Conservation (phyloP, 2,888 invertebrate species). For the Lymantria dispar region DNA sequence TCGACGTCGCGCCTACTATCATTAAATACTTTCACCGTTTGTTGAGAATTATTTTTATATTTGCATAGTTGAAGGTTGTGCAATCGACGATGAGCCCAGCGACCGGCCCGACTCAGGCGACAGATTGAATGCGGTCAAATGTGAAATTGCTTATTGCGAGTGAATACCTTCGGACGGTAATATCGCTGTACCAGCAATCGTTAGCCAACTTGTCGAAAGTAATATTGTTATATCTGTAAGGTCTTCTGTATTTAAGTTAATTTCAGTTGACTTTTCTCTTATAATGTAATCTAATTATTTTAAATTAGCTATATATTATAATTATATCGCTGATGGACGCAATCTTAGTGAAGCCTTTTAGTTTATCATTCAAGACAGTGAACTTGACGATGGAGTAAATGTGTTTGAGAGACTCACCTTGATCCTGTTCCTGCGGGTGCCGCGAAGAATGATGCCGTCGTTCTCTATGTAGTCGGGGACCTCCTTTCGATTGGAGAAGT, state of each 20-base stretch:
- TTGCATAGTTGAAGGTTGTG: slow-evolving; percentile 48
- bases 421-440: slow-evolving; percentile 85
- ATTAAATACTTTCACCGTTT: slow-evolving; percentile 55
- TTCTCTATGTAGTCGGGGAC: slow-evolving; percentile 96
- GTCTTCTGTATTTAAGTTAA: too few species aligned
- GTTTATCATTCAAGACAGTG: too few species aligned
- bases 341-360: too few species aligned
- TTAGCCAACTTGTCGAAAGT: too few species aligned
- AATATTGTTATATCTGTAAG: too few species aligned
- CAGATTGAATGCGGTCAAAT: slow-evolving; percentile 29
- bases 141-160: slow-evolving; percentile 25
- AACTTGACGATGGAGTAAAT: not conserved
- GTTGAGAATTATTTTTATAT: slow-evolving; percentile 44
- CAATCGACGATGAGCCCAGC: slow-evolving; percentile 20
- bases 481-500: slow-evolving; percentile 92
- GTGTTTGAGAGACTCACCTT: slow-evolving; percentile 83
- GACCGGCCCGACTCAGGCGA: not conserved
- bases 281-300: too few species aligned
- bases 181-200: not conserved
- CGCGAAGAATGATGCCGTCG: slow-evolving; percentile 89
- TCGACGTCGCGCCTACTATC: slow-evolving; percentile 14
- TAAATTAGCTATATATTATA: too few species aligned
- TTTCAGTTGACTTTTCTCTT: too few species aligned
- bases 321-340: too few species aligned
- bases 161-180: slow-evolving; percentile 5